phyloP scores from a whole-genome alignment of 2,888 invertebrate genomes.

The Pachydiplax longipennis region DNA sequence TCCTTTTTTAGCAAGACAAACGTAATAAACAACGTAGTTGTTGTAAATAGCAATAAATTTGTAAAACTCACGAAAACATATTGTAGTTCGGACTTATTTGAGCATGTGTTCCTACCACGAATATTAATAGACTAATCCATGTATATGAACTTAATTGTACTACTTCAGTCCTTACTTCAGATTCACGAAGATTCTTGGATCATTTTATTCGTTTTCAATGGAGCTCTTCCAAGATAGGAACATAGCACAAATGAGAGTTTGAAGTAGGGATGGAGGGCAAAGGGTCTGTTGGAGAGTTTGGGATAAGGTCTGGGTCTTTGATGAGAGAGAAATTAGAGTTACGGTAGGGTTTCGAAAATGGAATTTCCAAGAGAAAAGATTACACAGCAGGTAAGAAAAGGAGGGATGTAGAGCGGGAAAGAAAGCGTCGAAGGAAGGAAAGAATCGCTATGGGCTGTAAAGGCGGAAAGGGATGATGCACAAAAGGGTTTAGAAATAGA shows the following conservation, averaged over 20 bases:
- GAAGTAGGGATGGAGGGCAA: background rate
- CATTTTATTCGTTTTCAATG: too few species aligned
- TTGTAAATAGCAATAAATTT: too few species aligned
- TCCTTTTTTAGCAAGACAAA: too few species aligned
- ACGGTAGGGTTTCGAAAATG: background rate
- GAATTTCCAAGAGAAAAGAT: background rate
- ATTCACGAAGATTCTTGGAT: too few species aligned
- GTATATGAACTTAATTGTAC: background rate
- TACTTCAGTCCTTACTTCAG: background rate
- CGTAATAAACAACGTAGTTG: too few species aligned
- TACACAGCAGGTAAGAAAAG: background rate
- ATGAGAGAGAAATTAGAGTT: constrained; percentile 17
- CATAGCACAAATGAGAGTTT: background rate
- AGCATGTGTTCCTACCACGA: too few species aligned
- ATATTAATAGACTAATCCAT: background rate
- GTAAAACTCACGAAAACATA: too few species aligned
- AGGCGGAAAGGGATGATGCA: background rate
- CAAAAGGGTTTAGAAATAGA: background rate
- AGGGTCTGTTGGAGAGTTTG: background rate
- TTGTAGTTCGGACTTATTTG: too few species aligned
- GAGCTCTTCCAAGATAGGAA: background rate
- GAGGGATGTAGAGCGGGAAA: background rate
- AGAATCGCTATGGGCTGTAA: background rate
- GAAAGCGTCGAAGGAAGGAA: background rate
- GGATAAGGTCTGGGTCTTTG: background rate